A percentile compares a stretch with the other conserved stretches of the same genome.
These are phyloP conservation scores for Maniola jurtina DNA, from an alignment of 1,140 invertebrate genomes.

Conservation along the genomic window DNA sequence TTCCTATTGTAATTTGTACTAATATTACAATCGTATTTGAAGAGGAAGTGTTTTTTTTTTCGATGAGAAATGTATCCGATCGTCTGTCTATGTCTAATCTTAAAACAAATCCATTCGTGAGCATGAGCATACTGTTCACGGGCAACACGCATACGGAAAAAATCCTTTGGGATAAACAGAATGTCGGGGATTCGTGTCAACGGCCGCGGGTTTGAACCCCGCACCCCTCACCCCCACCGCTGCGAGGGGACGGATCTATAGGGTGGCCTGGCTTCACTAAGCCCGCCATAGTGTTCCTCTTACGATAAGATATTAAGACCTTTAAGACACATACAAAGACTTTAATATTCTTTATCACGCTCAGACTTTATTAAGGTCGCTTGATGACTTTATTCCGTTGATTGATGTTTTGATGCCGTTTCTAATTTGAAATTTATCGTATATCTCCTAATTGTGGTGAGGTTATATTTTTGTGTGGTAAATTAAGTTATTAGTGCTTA, in stretches of 20 bases:
- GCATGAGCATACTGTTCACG: slow-evolving; percentile 43
- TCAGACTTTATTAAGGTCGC: slow-evolving; percentile 42
- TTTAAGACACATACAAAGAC: slow-evolving; percentile 53
- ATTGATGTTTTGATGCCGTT: slow-evolving; percentile 43
- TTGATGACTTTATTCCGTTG: slow-evolving; percentile 58
- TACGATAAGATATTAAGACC: slow-evolving; percentile 64
- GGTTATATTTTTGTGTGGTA: slow-evolving; percentile 17
- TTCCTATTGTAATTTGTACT: neutral
- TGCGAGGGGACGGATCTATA: slow-evolving; percentile 47
- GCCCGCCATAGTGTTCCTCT: slow-evolving; percentile 26
- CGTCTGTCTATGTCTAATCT: slow-evolving; percentile 28
- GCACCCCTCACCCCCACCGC: slow-evolving; percentile 30
- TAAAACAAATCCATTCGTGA: slow-evolving; percentile 60
- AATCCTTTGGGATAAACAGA: slow-evolving; percentile 69
- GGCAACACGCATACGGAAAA: slow-evolving; percentile 57
- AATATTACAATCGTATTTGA: neutral
- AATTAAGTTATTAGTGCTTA: neutral
- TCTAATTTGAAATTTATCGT: slow-evolving; percentile 29
- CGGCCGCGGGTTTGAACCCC: slow-evolving; percentile 56
- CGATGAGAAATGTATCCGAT: slow-evolving; percentile 22
- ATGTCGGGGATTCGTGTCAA: slow-evolving; percentile 71
- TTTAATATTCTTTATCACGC: slow-evolving; percentile 61
- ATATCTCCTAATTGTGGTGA: slow-evolving; percentile 17
- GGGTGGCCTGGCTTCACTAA: slow-evolving; percentile 56
- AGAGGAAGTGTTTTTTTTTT: neutral